These are phyloP conservation scores for Centropyge bicolor DNA, from an alignment of 2,797 vertebrate species.

Conservation along the genomic window DNA sequence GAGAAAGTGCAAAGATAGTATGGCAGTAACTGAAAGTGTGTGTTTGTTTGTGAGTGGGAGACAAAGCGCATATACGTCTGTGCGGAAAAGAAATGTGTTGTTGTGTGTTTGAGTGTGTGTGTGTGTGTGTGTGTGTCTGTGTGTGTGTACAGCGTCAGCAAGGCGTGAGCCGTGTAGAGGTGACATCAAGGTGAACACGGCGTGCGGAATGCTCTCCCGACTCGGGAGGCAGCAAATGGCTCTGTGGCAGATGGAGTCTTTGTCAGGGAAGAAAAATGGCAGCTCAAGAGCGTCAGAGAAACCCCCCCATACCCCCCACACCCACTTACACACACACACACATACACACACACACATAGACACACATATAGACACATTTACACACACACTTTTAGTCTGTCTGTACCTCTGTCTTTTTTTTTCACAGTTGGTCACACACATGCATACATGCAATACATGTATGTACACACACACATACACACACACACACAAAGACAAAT, in stretches of 20 bases:
- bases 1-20: constrained; percentile 56
- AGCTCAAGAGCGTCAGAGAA: constrained; percentile 89
- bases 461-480: constrained; percentile 45
- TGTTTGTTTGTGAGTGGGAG: constrained; percentile 60
- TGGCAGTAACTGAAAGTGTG: constrained; percentile 65
- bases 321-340: constrained; percentile 12
- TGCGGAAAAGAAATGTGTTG: constrained; percentile 44
- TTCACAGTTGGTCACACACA: constrained; percentile 51
- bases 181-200: constrained; percentile 97
- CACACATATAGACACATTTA: constrained; percentile 9
- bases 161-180: constrained; percentile 87
- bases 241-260: constrained; percentile 98
- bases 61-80: constrained; percentile 54
- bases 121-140: constrained; percentile 58
- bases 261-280: constrained; percentile 99
- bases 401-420: constrained; percentile 46
- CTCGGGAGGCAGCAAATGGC: constrained; percentile 94
- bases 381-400: constrained; percentile 47
- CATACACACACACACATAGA: constrained; percentile 34
- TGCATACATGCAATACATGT: constrained; percentile 44
- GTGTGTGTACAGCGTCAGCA: constrained; percentile 82
- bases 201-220: constrained; percentile 84
- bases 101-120: constrained; percentile 50
- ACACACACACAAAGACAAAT: constrained; percentile 23
- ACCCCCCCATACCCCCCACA: constrained; percentile 29